phyloP scores from a whole-genome alignment of 1,140 invertebrate genomes.

The Papilio aristodemus region DNA sequence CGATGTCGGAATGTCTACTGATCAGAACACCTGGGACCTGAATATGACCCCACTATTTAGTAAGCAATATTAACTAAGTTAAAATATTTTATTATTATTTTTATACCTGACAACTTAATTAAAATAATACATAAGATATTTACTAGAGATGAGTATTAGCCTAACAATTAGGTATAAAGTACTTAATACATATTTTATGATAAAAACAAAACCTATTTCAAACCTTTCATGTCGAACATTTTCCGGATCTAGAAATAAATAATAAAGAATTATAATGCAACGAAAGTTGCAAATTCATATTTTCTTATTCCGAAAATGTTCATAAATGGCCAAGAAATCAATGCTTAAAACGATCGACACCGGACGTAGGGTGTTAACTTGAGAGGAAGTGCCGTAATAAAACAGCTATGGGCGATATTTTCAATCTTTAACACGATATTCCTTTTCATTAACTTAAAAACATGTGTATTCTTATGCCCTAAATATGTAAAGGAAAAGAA shows the following conservation, averaged over 20 bases:
- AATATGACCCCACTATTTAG: not conserved
- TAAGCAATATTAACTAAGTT: too few species aligned
- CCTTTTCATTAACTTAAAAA: too few species aligned
- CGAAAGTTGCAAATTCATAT: slow-evolving; percentile 28
- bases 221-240: too few species aligned
- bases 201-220: too few species aligned
- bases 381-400: slow-evolving; percentile 33
- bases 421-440: not conserved
- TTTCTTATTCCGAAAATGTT: slow-evolving; percentile 34
- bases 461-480: too few species aligned
- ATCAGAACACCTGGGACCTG: not conserved
- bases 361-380: slow-evolving; percentile 39
- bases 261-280: not conserved
- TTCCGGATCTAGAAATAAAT: not conserved
- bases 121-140: too few species aligned
- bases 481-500: too few species aligned
- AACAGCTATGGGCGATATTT: slow-evolving; percentile 32
- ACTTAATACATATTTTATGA: too few species aligned
- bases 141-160: too few species aligned
- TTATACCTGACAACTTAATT: too few species aligned
- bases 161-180: too few species aligned
- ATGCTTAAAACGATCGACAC: slow-evolving; percentile 44
- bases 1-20: not conserved
- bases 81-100: too few species aligned
- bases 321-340: slow-evolving; percentile 41